phyloP scores from a whole-genome alignment of 2,113 vertebrate genomes.

The Fukomys damarensis region DNA sequence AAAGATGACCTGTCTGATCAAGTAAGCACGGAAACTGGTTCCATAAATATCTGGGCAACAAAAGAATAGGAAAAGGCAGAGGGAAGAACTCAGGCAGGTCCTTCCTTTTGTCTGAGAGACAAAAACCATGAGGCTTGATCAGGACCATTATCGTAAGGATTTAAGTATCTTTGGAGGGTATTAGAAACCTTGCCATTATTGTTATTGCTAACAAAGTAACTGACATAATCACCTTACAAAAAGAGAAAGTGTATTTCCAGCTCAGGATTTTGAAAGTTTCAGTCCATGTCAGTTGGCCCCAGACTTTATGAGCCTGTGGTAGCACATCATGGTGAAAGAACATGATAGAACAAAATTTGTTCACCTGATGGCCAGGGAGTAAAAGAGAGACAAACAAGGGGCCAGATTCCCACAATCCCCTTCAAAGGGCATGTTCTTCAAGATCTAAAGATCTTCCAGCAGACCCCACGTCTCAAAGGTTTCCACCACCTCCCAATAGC shows the following conservation, averaged over 20 bases:
- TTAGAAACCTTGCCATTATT: neutral
- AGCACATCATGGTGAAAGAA: neutral
- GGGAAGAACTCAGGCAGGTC: neutral
- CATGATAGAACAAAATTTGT: neutral
- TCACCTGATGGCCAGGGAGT: neutral
- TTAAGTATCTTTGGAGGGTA: neutral
- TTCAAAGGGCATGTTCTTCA: neutral
- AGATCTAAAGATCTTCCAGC: neutral
- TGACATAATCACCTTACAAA: neutral
- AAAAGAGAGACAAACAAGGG: neutral
- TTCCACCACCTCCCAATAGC: neutral
- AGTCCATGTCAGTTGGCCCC: neutral
- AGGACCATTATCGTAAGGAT: neutral
- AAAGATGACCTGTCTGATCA: neutral
- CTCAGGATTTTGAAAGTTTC: neutral
- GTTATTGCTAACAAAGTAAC: neutral
- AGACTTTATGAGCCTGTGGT: neutral
- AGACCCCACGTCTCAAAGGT: neutral
- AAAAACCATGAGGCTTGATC: slow-evolving; percentile 17
- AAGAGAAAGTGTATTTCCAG: neutral
- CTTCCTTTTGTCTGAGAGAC: slow-evolving; percentile 5
- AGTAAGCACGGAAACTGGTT: neutral
- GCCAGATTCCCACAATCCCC: neutral
- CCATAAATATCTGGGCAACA: neutral
- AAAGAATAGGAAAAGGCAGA: neutral